These are phyloP conservation scores for Galago senegalensis DNA, from an alignment of 2,797 vertebrate genomes.

Conservation along the genomic window DNA sequence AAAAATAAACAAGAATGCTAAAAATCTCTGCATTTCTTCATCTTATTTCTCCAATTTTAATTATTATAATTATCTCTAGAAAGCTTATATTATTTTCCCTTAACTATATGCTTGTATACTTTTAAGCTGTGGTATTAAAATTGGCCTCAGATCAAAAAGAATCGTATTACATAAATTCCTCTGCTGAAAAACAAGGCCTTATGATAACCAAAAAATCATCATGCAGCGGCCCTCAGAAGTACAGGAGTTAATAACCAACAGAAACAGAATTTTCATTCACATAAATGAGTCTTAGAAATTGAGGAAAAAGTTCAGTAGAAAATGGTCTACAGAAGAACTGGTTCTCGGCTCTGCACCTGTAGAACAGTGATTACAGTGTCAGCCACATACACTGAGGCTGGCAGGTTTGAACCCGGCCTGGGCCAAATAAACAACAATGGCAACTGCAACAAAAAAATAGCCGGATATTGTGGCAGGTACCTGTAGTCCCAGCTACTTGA, in stretches of 20 bases:
- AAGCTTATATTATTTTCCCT: conserved; percentile 59
- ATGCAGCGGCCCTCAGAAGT: not conserved
- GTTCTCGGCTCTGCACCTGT: not conserved
- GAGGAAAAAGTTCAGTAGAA: conserved; percentile 13
- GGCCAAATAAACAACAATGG: no score
- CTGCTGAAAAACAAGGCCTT: not conserved
- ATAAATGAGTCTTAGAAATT: not conserved
- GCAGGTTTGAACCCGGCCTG: no score
- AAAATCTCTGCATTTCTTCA: conserved; percentile 39
- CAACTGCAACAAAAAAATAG: no score
- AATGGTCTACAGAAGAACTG: not conserved
- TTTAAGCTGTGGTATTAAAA: conserved; percentile 64
- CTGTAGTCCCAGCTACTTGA: no score
- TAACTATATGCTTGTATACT: conserved; percentile 53
- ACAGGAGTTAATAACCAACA: not conserved
- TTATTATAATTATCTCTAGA: conserved; percentile 63
- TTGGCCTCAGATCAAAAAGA: conserved; percentile 33
- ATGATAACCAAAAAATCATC: not conserved
- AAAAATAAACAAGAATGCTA: conserved; percentile 50
- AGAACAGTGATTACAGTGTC: no score
- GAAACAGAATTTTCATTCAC: not conserved
- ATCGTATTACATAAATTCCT: conserved; percentile 7
- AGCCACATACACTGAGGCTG: no score
- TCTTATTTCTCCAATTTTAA: conserved; percentile 56
- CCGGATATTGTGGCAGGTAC: no score